Evolutionary conservation across 1,140 invertebrate genomes (phyloP).

Genomic region (Mercenaria mercenaria): DNA sequence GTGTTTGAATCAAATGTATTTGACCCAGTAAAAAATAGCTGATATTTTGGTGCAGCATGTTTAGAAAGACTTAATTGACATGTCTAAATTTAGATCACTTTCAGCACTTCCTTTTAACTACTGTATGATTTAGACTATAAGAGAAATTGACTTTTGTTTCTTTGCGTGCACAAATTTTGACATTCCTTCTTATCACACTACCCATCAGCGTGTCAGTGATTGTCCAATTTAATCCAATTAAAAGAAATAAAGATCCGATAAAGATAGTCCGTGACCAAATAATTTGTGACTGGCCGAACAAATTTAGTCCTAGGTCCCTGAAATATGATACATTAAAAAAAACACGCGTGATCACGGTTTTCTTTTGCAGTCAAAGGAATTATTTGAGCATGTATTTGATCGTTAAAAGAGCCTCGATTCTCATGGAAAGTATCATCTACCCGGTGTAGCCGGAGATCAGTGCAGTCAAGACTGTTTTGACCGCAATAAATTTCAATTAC

Average conservation of each 20-base stretch:
- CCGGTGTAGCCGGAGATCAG: background rate
- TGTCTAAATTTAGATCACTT: background rate
- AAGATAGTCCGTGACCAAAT: slow-evolving; percentile 21
- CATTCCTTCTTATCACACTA: slow-evolving; percentile 6
- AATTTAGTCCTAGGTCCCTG: background rate
- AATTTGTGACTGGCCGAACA: background rate
- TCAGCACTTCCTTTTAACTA: background rate
- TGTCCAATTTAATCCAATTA: slow-evolving; percentile 39
- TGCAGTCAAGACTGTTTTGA: background rate
- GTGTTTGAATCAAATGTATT: too few species aligned
- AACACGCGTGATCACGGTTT: background rate
- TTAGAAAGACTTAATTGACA: too few species aligned
- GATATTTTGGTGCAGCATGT: too few species aligned
- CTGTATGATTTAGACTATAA: background rate
- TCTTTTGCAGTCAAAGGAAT: background rate
- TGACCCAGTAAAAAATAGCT: too few species aligned
- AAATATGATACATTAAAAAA: background rate
- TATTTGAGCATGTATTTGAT: background rate
- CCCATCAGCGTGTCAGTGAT: background rate
- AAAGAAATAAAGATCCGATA: slow-evolving; percentile 33
- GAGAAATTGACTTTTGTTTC: background rate
- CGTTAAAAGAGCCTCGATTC: background rate
- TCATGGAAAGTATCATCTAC: background rate
- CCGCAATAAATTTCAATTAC: slow-evolving; percentile 58
- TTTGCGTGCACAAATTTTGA: slow-evolving; percentile 16